phyloP scores from a whole-genome alignment of 2,888 invertebrate species.

The Griposia aprilina region DNA sequence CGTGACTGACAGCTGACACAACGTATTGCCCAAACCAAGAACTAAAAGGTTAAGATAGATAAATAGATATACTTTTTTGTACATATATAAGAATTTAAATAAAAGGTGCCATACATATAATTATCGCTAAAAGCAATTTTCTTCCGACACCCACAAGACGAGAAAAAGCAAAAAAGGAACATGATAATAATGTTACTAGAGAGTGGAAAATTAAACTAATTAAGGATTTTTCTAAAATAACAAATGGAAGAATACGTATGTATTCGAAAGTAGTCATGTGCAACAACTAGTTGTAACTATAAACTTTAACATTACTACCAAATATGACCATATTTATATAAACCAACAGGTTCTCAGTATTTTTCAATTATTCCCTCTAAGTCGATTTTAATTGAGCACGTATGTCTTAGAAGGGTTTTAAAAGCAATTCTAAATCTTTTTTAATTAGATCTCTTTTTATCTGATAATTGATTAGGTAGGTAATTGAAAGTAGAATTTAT shows the following conservation, averaged over 20 bases:
- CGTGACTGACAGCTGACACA: background rate
- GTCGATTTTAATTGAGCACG: slow-evolving; percentile 59
- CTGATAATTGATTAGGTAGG: slow-evolving; percentile 49
- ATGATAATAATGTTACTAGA: too few relatives aligned
- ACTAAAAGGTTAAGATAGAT: background rate
- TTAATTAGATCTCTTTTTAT: slow-evolving; percentile 60
- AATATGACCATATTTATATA: slow-evolving; percentile 52
- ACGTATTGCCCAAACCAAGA: background rate
- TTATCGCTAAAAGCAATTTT: background rate
- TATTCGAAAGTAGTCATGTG: background rate
- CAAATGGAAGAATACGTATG: too few relatives aligned
- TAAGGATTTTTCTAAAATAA: too few relatives aligned
- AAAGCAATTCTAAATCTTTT: slow-evolving; percentile 55
- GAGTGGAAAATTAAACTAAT: too few relatives aligned
- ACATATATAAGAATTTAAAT: background rate
- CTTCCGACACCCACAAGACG: too few relatives aligned
- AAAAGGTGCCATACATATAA: accelerated
- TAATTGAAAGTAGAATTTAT: slow-evolving; percentile 51
- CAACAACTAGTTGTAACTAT: slow-evolving; percentile 11
- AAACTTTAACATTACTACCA: slow-evolving; percentile 35
- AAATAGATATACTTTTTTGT: background rate
- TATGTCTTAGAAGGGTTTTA: slow-evolving; percentile 42
- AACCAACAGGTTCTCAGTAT: slow-evolving; percentile 25
- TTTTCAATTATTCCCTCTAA: slow-evolving; percentile 49
- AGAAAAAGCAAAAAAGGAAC: background rate